Evolutionary conservation across 2,113 vertebrate genomes (phyloP).

Genomic region (Bucco capensis): DNA sequence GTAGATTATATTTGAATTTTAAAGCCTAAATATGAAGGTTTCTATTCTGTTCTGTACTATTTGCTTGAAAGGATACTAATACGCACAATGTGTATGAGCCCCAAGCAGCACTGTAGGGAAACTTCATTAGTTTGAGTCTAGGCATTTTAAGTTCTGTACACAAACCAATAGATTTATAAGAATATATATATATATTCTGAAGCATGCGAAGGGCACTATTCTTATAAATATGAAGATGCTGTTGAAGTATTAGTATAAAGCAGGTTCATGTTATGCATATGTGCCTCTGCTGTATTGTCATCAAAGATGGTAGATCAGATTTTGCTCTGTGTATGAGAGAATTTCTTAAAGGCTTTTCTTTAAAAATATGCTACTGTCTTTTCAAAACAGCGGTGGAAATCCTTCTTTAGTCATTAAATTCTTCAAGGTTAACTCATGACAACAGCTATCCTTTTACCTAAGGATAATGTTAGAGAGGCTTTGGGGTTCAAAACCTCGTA

Average conservation of each 20-base stretch:
- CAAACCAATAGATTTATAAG: neutral
- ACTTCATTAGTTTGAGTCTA: neutral
- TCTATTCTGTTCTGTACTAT: constrained; percentile 42
- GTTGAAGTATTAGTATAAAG: neutral
- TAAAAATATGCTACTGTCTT: neutral
- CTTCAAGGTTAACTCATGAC: neutral
- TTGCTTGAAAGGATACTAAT: neutral
- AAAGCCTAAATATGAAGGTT: constrained; percentile 5
- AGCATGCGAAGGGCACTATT: neutral
- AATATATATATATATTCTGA: neutral
- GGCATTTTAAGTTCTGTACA: neutral
- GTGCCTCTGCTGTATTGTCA: neutral
- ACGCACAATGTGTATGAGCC: neutral
- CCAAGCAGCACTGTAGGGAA: neutral
- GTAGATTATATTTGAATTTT: neutral
- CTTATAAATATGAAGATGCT: neutral
- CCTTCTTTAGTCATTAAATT: neutral
- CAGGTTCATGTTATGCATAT: neutral
- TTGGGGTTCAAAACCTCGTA: neutral
- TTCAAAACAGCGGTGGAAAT: neutral
- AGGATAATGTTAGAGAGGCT: neutral
- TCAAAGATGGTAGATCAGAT: neutral
- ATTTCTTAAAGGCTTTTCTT: neutral
- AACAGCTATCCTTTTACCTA: neutral
- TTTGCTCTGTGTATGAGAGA: neutral